Evolutionary conservation across 2,888 invertebrate species (phyloP).

Genomic region (Lepidochitona cinerea): DNA sequence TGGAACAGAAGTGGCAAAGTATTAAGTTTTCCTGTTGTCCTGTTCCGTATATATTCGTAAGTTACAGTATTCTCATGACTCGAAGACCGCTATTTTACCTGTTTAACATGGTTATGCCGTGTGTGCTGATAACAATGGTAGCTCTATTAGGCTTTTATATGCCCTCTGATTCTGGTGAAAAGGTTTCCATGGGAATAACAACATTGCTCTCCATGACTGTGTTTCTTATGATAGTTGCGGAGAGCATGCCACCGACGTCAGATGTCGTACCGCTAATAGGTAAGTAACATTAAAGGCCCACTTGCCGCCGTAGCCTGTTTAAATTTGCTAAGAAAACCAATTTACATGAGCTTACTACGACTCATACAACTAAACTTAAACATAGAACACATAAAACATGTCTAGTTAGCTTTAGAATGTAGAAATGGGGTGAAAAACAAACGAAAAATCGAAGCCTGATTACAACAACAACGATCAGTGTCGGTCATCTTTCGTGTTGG

Average conservation of each 20-base stretch:
- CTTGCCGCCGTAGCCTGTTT: no score
- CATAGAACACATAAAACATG: no score
- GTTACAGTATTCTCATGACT: conserved; percentile 72
- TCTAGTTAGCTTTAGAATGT: no score
- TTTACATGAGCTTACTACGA: no score
- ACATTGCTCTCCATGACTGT: conserved; percentile 75
- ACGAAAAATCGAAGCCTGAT: no score
- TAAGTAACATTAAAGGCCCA: no score
- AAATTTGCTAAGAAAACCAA: no score
- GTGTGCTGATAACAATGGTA: conserved; percentile 74
- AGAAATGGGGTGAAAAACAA: no score
- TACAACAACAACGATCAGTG: no score
- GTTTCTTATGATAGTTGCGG: conserved; percentile 75
- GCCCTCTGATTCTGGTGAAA: conserved; percentile 74
- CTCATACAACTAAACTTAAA: no score
- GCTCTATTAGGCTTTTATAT: conserved; percentile 75
- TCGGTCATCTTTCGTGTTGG: no score
- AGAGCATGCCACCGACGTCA: conserved; percentile 76
- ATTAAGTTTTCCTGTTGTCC: conserved; percentile 74
- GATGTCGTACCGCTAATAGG: conserved; percentile 75
- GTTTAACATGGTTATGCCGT: conserved; percentile 75
- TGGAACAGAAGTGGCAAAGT: conserved; percentile 72
- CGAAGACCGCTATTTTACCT: conserved; percentile 75
- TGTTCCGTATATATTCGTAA: conserved; percentile 73
- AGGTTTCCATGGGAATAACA: conserved; percentile 74